phyloP scores from a whole-genome alignment of 2,888 invertebrate genomes.

The Nomada goodeniana region DNA sequence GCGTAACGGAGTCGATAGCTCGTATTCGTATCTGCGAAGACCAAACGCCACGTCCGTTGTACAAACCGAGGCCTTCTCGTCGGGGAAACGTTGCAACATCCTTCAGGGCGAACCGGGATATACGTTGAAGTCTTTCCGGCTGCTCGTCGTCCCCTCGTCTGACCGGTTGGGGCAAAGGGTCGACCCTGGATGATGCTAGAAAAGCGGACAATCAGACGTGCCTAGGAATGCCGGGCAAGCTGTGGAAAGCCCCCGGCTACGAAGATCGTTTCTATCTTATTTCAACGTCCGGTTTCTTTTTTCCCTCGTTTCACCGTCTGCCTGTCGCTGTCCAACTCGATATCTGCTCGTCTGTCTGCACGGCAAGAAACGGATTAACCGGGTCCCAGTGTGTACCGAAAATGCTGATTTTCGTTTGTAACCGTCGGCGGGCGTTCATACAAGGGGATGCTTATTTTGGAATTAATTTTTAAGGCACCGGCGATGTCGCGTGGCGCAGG shows the following conservation, averaged over 20 bases:
- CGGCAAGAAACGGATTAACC: too few relatives aligned
- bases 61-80: slow-evolving; percentile 33
- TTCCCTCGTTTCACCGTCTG: background rate
- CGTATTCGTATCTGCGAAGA: slow-evolving; percentile 8
- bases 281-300: slow-evolving; percentile 29
- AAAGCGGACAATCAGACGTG: slow-evolving; percentile 73
- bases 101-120: slow-evolving; percentile 55
- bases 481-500: too few relatives aligned
- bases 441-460: too few relatives aligned
- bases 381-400: too few relatives aligned
- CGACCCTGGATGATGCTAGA: slow-evolving; percentile 65
- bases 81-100: slow-evolving; percentile 37
- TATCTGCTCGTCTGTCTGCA: slow-evolving; percentile 1
- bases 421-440: too few relatives aligned
- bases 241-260: slow-evolving; percentile 58
- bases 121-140: slow-evolving; percentile 58
- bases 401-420: too few relatives aligned
- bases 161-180: slow-evolving; percentile 52
- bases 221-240: slow-evolving; percentile 64
- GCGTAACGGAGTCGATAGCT: slow-evolving; percentile 14
- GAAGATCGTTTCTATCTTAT: slow-evolving; percentile 35
- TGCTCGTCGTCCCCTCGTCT: slow-evolving; percentile 59
- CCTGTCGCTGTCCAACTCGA: background rate
- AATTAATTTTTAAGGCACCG: too few relatives aligned
- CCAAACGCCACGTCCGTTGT: slow-evolving; percentile 37